Evolutionary conservation across 2,797 vertebrate species (phyloP).

Genomic region (Squalus acanthias): DNA sequence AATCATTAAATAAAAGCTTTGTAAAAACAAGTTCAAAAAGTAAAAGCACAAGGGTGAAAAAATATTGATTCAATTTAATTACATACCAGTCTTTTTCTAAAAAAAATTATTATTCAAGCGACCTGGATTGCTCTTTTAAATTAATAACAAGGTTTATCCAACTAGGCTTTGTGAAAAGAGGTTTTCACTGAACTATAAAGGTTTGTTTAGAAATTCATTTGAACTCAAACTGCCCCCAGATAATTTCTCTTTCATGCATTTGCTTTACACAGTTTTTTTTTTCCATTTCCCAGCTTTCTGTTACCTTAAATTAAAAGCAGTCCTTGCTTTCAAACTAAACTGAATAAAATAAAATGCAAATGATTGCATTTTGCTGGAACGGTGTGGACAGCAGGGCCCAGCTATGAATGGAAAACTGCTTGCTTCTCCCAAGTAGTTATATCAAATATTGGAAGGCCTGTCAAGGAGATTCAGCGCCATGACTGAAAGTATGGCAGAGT

Average conservation of each 20-base stretch:
- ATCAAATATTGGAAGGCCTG: background rate
- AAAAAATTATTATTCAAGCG: background rate
- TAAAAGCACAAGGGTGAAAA: background rate
- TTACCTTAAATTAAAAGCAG: background rate
- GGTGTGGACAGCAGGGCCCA: too few relatives aligned
- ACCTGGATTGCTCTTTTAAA: background rate
- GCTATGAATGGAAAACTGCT: background rate
- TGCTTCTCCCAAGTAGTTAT: background rate
- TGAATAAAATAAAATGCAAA: background rate
- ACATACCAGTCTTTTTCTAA: background rate
- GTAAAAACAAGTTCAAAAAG: background rate
- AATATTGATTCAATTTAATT: constrained; percentile 14
- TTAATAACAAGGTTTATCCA: background rate
- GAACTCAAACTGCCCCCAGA: background rate
- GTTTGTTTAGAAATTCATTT: background rate
- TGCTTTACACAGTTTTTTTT: background rate
- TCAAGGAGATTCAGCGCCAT: background rate
- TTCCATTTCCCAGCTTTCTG: background rate
- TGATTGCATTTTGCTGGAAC: background rate
- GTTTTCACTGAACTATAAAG: background rate
- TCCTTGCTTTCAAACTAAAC: background rate
- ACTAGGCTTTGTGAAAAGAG: background rate
- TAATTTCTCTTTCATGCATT: background rate
- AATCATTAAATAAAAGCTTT: background rate
- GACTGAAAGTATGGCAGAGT: background rate